Percentiles rank a stretch among this genome's conserved stretches.
phyloP scores from a whole-genome alignment of 92 coral and sea anemone genomes.

The Micromussa lordhowensis region DNA sequence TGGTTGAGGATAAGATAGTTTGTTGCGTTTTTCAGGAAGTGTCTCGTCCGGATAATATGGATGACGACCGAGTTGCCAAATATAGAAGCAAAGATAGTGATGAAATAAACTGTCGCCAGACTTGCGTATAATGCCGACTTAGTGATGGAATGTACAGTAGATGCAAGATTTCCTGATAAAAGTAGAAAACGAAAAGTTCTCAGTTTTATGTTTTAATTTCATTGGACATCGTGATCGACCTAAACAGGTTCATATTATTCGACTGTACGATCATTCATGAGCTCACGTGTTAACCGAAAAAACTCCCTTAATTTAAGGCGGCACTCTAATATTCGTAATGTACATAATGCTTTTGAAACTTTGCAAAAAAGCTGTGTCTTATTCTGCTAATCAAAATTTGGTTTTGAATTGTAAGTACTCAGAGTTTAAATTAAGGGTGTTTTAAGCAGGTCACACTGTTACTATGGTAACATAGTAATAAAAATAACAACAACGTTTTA shows the following conservation, averaged over 20 bases:
- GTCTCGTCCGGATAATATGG: slow-evolving; percentile 23
- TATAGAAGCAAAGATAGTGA: slow-evolving; percentile 1
- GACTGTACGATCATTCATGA: too few relatives aligned
- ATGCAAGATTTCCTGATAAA: neutral
- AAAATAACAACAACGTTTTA: too few relatives aligned
- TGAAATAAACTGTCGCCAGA: neutral
- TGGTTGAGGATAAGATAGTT: slow-evolving; percentile 26
- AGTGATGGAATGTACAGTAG: neutral
- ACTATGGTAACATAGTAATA: too few relatives aligned
- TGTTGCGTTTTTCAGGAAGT: slow-evolving; percentile 6
- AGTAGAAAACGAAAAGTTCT: neutral
- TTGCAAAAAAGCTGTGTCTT: too few relatives aligned
- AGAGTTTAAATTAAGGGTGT: too few relatives aligned
- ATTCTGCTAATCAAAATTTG: too few relatives aligned
- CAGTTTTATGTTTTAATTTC: neutral
- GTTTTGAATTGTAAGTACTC: too few relatives aligned
- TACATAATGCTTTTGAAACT: too few relatives aligned
- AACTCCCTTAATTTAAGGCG: too few relatives aligned
- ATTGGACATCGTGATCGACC: neutral
- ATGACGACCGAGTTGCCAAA: slow-evolving; percentile 29
- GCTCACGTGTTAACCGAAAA: too few relatives aligned
- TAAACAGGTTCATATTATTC: neutral
- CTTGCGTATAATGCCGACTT: neutral
- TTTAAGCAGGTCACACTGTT: too few relatives aligned
- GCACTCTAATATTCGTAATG: too few relatives aligned